Percentiles rank a stretch among this genome's conserved stretches.
Evolutionary conservation across 1,140 invertebrate genomes (phyloP).

Genomic region (Zaprionus vittiger): DNA sequence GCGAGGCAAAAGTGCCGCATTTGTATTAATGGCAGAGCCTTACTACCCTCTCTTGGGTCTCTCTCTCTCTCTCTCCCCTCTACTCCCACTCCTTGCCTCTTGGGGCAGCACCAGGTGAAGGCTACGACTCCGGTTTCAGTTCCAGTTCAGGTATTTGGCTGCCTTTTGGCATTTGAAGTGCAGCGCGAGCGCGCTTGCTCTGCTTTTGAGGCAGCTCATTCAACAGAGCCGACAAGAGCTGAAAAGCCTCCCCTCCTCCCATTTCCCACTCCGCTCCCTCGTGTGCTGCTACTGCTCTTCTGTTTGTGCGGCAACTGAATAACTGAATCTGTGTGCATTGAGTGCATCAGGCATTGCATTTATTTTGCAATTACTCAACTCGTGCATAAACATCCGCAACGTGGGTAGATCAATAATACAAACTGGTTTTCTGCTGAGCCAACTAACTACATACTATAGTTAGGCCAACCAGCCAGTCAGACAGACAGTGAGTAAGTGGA

Average conservation of each 20-base stretch:
- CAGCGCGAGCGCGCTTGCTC: constrained; percentile 43
- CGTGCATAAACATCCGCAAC: constrained; percentile 40
- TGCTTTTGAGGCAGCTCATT: constrained; percentile 44
- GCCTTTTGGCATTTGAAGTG: constrained; percentile 67
- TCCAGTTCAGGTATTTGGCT: constrained; percentile 55
- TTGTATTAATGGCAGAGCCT: constrained; percentile 52
- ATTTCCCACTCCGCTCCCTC: too few species aligned
- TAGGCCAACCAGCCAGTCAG: neutral
- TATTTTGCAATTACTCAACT: constrained; percentile 68
- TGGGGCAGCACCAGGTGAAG: constrained; percentile 12
- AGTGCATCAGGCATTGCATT: constrained; percentile 48
- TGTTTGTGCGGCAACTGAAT: constrained; percentile 16
- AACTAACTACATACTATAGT: neutral
- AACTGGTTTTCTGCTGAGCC: constrained; percentile 8
- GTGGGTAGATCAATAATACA: constrained; percentile 39
- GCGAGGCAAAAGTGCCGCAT: constrained; percentile 60
- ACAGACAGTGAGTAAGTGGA: neutral
- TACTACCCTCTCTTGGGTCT: neutral
- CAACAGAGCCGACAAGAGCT: constrained; percentile 22
- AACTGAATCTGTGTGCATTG: constrained; percentile 51
- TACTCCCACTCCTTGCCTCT: neutral
- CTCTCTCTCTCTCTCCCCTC: neutral
- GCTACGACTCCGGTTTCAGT: constrained; percentile 3
- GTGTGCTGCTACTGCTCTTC: neutral
- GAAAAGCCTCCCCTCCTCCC: neutral